A percentile compares a stretch with the other conserved stretches of the same genome.
Evolutionary conservation across 2,888 invertebrate genomes (phyloP).

Genomic region (Spilarctia lutea): DNA sequence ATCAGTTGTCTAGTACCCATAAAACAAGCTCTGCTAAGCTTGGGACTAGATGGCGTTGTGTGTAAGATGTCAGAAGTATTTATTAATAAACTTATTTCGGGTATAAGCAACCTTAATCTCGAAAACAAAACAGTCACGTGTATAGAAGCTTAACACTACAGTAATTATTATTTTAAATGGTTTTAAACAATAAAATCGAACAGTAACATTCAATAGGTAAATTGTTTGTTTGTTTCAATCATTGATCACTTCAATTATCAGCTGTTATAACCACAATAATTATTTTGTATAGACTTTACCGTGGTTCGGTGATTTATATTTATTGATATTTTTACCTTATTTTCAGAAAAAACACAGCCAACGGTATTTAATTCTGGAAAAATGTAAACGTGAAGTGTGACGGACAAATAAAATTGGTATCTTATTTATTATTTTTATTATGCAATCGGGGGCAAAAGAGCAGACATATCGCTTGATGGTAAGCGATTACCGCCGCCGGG

Average conservation of each 20-base stretch:
- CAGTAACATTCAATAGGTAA: constrained; percentile 1
- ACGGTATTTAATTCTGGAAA: no score
- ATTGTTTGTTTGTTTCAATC: neutral
- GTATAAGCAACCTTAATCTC: neutral
- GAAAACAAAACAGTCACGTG: neutral
- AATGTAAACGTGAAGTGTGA: no score
- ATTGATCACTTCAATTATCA: constrained; percentile 9
- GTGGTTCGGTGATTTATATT: neutral
- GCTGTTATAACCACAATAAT: neutral
- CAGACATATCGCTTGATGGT: no score
- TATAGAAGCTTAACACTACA: neutral
- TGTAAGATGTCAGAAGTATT: no score
- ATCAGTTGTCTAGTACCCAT: no score
- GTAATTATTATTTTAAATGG: constrained; percentile 8
- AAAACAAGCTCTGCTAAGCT: no score
- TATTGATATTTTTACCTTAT: neutral
- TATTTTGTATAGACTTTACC: neutral
- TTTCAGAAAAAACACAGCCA: no score
- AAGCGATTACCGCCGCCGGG: no score
- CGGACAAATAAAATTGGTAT: no score
- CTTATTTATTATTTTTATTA: no score
- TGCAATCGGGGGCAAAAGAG: no score
- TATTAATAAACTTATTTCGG: neutral
- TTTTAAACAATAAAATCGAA: constrained; percentile 1
- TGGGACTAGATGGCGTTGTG: no score